phyloP scores from a whole-genome alignment of 2,113 vertebrate genomes.

The Rostratula benghalensis region DNA sequence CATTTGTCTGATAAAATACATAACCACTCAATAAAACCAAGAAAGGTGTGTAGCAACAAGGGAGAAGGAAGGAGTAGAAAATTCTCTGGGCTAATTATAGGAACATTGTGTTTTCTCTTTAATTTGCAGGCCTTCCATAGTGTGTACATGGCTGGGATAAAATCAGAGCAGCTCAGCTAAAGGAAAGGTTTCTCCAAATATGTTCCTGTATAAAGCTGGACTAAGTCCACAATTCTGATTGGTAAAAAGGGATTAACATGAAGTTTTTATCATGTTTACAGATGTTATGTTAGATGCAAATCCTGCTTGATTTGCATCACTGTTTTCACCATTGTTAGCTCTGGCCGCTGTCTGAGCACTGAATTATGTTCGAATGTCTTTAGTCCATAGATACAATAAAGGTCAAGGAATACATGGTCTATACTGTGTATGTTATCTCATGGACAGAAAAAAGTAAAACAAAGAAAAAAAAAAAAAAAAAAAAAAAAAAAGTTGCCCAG shows the following conservation, averaged over 20 bases:
- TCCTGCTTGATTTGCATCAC: not conserved
- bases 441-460: not conserved
- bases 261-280: not conserved
- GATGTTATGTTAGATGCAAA: conserved; percentile 19
- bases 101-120: not conserved
- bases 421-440: not conserved
- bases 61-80: conserved; percentile 3
- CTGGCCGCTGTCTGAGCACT: not conserved
- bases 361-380: not conserved
- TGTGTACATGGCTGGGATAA: not conserved
- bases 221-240: not conserved
- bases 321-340: not conserved
- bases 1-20: conserved; percentile 37
- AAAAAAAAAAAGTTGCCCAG: not conserved
- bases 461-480: not conserved
- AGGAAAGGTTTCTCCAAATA: not conserved
- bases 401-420: not conserved
- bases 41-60: not conserved
- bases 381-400: not conserved
- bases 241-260: not conserved
- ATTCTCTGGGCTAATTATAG: not conserved
- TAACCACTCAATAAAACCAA: conserved; percentile 38
- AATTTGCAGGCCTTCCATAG: not conserved
- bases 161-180: not conserved
- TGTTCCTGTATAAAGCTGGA: not conserved